Percentiles rank a stretch among this genome's conserved stretches.
phyloP scores from a whole-genome alignment of 1,140 invertebrate species.

The Coelopa frigida region DNA sequence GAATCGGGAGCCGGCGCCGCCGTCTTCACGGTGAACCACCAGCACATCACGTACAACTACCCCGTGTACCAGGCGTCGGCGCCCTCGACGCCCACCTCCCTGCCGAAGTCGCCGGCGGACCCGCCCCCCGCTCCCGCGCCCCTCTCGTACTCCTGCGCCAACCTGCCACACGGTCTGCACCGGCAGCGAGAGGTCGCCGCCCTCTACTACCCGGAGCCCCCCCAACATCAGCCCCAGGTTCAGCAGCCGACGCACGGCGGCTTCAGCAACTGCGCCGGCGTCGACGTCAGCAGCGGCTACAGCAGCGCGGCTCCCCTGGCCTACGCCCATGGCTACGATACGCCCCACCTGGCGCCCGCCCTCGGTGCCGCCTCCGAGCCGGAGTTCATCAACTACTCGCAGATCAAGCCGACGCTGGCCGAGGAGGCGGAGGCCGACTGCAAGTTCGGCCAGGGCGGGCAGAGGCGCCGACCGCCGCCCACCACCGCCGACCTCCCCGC shows the following conservation, averaged over 20 bases:
- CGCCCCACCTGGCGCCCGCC: conserved; percentile 5
- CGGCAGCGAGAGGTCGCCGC: no score
- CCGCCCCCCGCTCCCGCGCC: conserved; percentile 23
- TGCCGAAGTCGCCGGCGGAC: conserved; percentile 26
- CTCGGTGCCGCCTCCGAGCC: conserved; percentile 27
- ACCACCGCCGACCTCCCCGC: conserved; percentile 35
- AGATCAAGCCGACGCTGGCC: conserved; percentile 37
- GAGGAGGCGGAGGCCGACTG: conserved; percentile 9
- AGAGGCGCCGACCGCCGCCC: conserved; percentile 19
- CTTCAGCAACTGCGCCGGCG: conserved; percentile 1
- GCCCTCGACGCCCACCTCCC: conserved; percentile 20
- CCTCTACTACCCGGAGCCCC: not conserved
- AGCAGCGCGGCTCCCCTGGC: not conserved
- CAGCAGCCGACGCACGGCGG: not conserved
- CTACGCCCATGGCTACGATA: not conserved
- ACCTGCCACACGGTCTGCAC: conserved; percentile 20
- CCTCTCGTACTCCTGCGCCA: conserved; percentile 27
- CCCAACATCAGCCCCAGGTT: not conserved
- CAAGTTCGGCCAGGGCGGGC: conserved; percentile 19
- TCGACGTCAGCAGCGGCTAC: not conserved
- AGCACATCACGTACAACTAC: conserved; percentile 40
- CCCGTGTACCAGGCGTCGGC: conserved; percentile 33
- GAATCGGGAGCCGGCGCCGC: conserved; percentile 21
- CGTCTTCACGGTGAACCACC: conserved; percentile 35
- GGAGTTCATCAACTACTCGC: conserved; percentile 39